Evolutionary conservation across 2,113 vertebrate genomes (phyloP), one percentile per base, ranked within the genome.

Genomic region (Oreochromis tanganicae): DNA sequence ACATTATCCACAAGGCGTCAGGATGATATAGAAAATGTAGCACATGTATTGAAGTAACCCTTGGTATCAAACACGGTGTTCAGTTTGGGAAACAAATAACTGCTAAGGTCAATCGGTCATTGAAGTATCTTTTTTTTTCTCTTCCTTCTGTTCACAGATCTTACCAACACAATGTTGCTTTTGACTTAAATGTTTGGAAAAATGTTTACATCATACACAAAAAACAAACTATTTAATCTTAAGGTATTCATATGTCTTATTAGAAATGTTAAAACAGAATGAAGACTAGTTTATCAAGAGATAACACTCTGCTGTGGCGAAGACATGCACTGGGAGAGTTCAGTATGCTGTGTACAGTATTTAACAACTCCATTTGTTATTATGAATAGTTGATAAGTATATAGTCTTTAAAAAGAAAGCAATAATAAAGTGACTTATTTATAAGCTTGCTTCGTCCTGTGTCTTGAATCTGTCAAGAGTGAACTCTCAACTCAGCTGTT

Each of bases 361-460:
- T 99, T 97, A 97, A 97, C 97, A 96, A 97, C 96, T 95, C 97
- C 94, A 96, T 94, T 96, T 97, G 96, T 96, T 97, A 95, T 97
- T 96, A 97, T 97, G 96, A 97, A 97, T 95, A 95, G 97, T 97
- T 97, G 96, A 97, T 95, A 93, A 93, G 91, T 95, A 95, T 96
- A 92, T 95, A 97, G 96, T 97, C 96, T 97, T 95, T 96, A 87
- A 94, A 94, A 92, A 89, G 83, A 95, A 96, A 96, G 95, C 94
- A 97, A 97, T 55, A 98, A 98, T 97, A 99, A 98, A 98, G 96
- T 95, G 95, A 97, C 95, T 98, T 98, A 99, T 99, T 99, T 99
- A 99, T 99, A 96, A 97, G 56, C 81, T 80, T 87, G 91, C 85
- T 85, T 91, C 61, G 11, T 87, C 91, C 66, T 94, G 61, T 92